Base-by-base conservation (phyloP, 1,140 invertebrate genomes). In the Leptestheria dahalacensis region DNA sequence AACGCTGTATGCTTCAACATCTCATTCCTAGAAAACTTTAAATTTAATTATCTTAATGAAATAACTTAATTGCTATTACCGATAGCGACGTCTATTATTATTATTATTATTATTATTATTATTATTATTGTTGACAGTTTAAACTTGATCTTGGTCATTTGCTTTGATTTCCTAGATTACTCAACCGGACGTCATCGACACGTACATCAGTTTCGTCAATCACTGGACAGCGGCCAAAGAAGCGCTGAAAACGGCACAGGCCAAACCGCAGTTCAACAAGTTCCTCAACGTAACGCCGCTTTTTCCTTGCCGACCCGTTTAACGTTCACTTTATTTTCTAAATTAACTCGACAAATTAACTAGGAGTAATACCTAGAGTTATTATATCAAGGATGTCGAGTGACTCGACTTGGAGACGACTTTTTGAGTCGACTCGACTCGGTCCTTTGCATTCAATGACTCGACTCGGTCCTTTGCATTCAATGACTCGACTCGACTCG, bases 171-270 rank as follows among this genome's bases (percentile, higher is more conserved):
- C 78, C 51, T 69, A 93, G 90, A 91, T 93, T 73, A 90, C 88
- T 4, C 91, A 93, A 72, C 82, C 87, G 60, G 80, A 83, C 60
- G 88, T 97, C 52, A 80, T 93, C 66, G 91, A 97, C 68, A 89
- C 88, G 21, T 97, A 97, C 69, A 86, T 89, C 62, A 83, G 85
- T 18, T 97, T 97, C 75, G 88, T 97, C 58, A 92, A 95, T 74
- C 96, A 97, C 72, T 91, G 91, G 79, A 92, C 92, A 71, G 82
- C 84, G 48, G 91, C 92, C 6, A 92, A 93, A 67, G 88, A 91
- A 68, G 84, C 90, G 2, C 86, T 95, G 62, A 91, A 93, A 73
- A 81, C 82, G 51, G 84, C 88, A 20, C 80, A 88, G 61, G 82
- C 88, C 24, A 86, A 93, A 69, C 90, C 91, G 2, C 84, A 88